These are phyloP conservation scores for Bemisia tabaci DNA, from an alignment of 1,140 invertebrate genomes.

Conservation along the genomic window DNA sequence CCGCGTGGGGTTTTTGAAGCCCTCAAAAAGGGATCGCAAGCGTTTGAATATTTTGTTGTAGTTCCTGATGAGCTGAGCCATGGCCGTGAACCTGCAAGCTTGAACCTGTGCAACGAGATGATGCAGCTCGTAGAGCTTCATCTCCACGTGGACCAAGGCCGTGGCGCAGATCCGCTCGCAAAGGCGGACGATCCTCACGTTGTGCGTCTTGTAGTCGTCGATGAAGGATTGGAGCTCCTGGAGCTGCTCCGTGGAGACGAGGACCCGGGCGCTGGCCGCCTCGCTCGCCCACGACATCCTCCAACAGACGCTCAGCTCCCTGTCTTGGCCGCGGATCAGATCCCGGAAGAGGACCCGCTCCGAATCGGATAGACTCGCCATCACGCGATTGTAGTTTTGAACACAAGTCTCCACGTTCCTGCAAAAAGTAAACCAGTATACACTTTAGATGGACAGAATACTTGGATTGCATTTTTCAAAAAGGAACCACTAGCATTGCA, in stretches of 20 bases:
- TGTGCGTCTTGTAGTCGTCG: constrained; percentile 64
- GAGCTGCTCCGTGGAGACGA: background rate
- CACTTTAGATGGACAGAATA: no score
- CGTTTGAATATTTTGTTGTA: background rate
- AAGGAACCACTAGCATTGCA: no score
- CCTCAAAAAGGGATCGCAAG: background rate
- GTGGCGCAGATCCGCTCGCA: constrained; percentile 65
- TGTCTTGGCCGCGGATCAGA: constrained; percentile 43
- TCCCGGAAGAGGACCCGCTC: constrained; percentile 41
- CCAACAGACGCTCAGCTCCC: constrained; percentile 65
- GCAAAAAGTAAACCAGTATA: no score
- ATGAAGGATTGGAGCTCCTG: constrained; percentile 49
- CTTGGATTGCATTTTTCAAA: no score
- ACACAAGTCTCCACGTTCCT: background rate
- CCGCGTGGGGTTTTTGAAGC: background rate
- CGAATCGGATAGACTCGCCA: constrained; percentile 35
- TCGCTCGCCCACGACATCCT: constrained; percentile 57
- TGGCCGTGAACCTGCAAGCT: background rate
- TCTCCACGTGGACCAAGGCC: constrained; percentile 44
- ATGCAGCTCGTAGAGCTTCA: background rate
- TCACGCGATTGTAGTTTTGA: constrained; percentile 1
- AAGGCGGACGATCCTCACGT: constrained; percentile 52
- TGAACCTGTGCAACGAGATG: background rate
- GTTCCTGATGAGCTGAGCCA: background rate
- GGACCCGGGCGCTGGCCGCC: constrained; percentile 40